Evolutionary conservation across 92 coral and sea anemone genomes (phyloP).

Genomic region (Montipora capitata): DNA sequence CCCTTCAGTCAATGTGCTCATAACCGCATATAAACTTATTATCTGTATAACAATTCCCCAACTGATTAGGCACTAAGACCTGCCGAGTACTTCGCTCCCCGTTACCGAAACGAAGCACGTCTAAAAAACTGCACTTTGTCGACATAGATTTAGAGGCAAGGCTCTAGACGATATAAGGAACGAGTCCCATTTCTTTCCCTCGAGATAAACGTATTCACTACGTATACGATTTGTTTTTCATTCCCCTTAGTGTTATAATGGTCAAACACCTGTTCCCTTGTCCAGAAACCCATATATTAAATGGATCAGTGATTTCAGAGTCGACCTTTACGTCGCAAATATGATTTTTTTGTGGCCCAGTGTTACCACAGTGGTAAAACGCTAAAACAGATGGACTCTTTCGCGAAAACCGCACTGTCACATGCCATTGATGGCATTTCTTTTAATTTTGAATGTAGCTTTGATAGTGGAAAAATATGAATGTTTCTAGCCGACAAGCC

Average conservation of each 20-base stretch:
- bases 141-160: background rate
- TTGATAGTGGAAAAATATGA: background rate
- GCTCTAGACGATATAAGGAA: background rate
- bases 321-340: background rate
- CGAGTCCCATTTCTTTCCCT: background rate
- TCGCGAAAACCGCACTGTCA: background rate
- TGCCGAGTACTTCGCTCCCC: background rate
- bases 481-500: slow-evolving; percentile 40
- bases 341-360: background rate
- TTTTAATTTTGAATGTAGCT: slow-evolving; percentile 30
- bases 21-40: slow-evolving; percentile 12
- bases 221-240: background rate
- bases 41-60: background rate
- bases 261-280: slow-evolving; percentile 23
- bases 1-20: background rate
- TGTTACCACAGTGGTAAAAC: background rate
- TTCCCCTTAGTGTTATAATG: background rate
- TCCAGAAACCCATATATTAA: background rate
- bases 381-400: background rate
- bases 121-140: background rate
- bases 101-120: background rate
- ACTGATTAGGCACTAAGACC: too few relatives aligned
- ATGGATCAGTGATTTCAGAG: slow-evolving; percentile 21
- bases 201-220: background rate
- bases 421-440: background rate